phyloP scores from a whole-genome alignment of 1,140 invertebrate species.

The Lasaia peninsularis region DNA sequence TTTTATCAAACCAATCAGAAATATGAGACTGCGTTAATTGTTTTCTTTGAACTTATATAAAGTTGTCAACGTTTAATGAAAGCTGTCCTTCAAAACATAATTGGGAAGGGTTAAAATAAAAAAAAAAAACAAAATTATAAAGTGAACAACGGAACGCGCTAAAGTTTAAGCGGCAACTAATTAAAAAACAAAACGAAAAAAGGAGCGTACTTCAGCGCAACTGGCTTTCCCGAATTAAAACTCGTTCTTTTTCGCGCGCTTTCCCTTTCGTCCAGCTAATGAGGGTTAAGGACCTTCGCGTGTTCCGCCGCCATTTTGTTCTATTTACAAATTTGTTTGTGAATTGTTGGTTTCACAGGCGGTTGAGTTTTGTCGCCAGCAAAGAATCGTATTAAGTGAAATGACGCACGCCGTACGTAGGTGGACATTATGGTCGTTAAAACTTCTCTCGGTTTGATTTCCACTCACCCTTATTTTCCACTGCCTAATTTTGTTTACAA shows the following conservation, averaged over 20 bases:
- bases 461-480: no score
- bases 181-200: constrained; percentile 66
- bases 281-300: constrained; percentile 59
- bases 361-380: constrained; percentile 5
- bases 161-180: constrained; percentile 70
- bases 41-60: constrained; percentile 31
- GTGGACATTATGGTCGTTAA: not conserved
- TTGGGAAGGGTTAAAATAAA: constrained; percentile 45
- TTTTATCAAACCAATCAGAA: constrained; percentile 5
- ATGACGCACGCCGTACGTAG: no score
- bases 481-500: no score
- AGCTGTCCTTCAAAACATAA: constrained; percentile 48
- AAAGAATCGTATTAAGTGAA: not conserved
- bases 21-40: constrained; percentile 25
- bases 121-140: constrained; percentile 43
- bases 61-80: constrained; percentile 43
- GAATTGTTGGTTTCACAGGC: constrained; percentile 25
- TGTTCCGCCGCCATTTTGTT: constrained; percentile 49
- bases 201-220: constrained; percentile 47
- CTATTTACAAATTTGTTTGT: constrained; percentile 41
- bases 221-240: constrained; percentile 67
- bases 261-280: constrained; percentile 69
- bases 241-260: constrained; percentile 61
- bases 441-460: not conserved
- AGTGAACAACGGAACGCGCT: constrained; percentile 52